Evolutionary conservation across 2,888 invertebrate genomes (phyloP), one percentile per base, ranked within the genome.

Genomic region (Caenorhabditis wallacei): DNA sequence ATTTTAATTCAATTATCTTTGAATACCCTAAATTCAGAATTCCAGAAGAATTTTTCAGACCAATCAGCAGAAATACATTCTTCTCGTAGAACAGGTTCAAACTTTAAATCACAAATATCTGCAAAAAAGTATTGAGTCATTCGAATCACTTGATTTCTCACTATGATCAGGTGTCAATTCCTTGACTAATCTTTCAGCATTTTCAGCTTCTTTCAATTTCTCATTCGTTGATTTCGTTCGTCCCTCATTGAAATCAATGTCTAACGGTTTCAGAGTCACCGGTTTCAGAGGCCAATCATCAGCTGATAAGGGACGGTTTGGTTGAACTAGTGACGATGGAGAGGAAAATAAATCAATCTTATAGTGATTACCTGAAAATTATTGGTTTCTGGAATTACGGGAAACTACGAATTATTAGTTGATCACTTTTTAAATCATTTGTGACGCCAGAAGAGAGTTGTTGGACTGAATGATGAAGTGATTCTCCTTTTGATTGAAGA

Each of bases 11-110:
- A 18, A 10, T 7, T 30, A 30, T 30, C 30, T 10, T 40, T 40
- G 16, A 40, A 40, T n/a, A 82, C 81, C 57, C 57, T 30, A 24
- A 80, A 83, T 3, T 86, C 75, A 0, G 68, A 37, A 26, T 86
- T 87, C 80, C 82, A 88, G 54, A 69, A 88, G 57, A 88, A 88
- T 37, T 76, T 74, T 48, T 88, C 88, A 0, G 46, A 63, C 88
- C 88, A 88, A 35, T 79, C 74, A 0, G 88, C 86, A 7, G 83
- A 64, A 7, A 84, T 56, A 61, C 88, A 88, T 53, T 88, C 87
- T 40, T 82, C 80, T 10, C 87, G 81, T 1, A 86, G 66, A 1
- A 82, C 78, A 30, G 82, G 72, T 11, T 87, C 85, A 48, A 87
- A 86, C 37, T 54, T 53, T 53, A 70, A n/a, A 1, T 46, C 35